Percentiles rank a stretch among this genome's conserved stretches.
phyloP scores from a whole-genome alignment of 2,888 invertebrate genomes.

The Stenolophus ochropezus region DNA sequence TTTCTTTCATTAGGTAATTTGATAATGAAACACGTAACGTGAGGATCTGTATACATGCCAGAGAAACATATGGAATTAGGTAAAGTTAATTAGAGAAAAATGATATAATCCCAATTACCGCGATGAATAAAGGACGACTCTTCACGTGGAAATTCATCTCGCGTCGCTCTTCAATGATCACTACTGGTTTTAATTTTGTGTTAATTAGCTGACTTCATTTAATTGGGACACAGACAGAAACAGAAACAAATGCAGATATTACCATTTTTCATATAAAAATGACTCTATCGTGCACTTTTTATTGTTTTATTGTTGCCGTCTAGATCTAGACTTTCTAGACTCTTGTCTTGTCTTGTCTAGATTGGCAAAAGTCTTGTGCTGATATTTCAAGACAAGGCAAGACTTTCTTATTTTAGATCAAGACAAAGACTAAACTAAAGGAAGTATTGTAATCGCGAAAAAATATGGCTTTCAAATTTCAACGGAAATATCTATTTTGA shows the following conservation, averaged over 20 bases:
- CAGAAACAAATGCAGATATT: background rate
- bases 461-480: too few relatives aligned
- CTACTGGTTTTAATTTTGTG: conserved; percentile 9
- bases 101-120: background rate
- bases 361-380: too few relatives aligned
- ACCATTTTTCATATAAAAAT: background rate
- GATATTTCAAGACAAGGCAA: too few relatives aligned
- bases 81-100: background rate
- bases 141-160: background rate
- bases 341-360: too few relatives aligned
- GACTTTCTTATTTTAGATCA: background rate
- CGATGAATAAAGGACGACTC: background rate
- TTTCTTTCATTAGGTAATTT: too few relatives aligned
- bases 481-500: too few relatives aligned
- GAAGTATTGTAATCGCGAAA: too few relatives aligned
- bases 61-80: background rate
- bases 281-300: too few relatives aligned
- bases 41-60: background rate
- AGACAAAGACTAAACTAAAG: too few relatives aligned
- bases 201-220: conserved; percentile 10
- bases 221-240: background rate
- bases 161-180: too few relatives aligned
- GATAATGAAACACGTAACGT: background rate
- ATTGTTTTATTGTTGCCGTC: too few relatives aligned
- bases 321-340: too few relatives aligned